Conservation (phyloP, 2,113 vertebrate genomes). For the Perognathus longimembris region DNA sequence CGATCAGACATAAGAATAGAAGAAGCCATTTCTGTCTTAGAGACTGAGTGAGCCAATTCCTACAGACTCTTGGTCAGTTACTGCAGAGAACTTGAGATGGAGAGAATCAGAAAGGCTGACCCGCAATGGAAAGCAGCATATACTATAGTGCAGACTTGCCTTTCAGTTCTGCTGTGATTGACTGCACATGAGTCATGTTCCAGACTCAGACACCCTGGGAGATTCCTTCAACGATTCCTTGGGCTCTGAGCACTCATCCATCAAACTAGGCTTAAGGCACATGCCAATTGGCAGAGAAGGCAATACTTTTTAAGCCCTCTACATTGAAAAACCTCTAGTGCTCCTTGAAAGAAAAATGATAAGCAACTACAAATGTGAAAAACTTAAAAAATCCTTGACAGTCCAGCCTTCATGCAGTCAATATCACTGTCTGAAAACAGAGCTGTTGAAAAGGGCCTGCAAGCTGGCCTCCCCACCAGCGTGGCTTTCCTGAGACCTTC, state of each 20-base stretch:
- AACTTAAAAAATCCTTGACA: background rate
- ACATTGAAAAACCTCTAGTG: background rate
- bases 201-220: background rate
- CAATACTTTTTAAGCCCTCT: background rate
- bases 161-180: constrained; percentile 3
- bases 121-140: background rate
- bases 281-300: background rate
- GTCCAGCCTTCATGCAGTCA: background rate
- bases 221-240: constrained; percentile 1
- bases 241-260: background rate
- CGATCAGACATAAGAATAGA: background rate
- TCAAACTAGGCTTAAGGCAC: constrained; percentile 11
- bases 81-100: background rate
- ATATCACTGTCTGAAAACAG: background rate
- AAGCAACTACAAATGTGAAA: background rate
- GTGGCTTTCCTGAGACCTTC: background rate
- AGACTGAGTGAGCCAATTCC: background rate
- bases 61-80: background rate
- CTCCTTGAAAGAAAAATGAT: constrained; percentile 39
- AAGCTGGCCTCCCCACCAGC: background rate
- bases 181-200: background rate
- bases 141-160: rapidly evolving
- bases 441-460: background rate
- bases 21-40: background rate
- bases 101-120: background rate